Evolutionary conservation across 1,140 invertebrate genomes (phyloP).

Genomic region (Nasonia vitripennis): DNA sequence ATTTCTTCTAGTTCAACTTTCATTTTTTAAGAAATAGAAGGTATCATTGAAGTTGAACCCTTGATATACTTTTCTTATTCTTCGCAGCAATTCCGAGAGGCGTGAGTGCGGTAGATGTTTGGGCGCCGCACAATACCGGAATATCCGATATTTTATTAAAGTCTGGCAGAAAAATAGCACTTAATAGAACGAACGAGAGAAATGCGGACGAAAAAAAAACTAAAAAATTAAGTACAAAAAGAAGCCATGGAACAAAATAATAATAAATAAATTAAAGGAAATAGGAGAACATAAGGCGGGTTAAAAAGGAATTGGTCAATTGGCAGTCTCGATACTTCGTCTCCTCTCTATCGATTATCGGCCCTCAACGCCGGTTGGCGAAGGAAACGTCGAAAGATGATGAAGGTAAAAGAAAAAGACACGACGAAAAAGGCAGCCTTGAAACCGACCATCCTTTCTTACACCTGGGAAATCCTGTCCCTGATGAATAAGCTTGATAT

Average conservation of each 20-base stretch:
- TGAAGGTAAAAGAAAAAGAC: slow-evolving; percentile 25
- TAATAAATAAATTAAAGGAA: slow-evolving; percentile 35
- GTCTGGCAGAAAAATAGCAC: slow-evolving; percentile 61
- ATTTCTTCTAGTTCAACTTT: too few relatives aligned
- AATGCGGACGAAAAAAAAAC: neutral
- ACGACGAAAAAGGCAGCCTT: neutral
- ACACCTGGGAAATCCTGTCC: slow-evolving; percentile 62
- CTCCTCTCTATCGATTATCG: slow-evolving; percentile 69
- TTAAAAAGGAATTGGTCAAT: slow-evolving; percentile 50
- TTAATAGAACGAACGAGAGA: neutral
- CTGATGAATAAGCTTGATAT: slow-evolving; percentile 61
- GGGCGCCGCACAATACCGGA: slow-evolving; percentile 69
- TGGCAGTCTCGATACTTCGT: neutral
- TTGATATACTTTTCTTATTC: too few relatives aligned
- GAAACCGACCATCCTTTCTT: slow-evolving; percentile 32
- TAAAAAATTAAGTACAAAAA: slow-evolving; percentile 11
- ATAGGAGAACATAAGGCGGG: slow-evolving; percentile 25
- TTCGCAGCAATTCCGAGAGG: too few relatives aligned
- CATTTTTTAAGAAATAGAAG: too few relatives aligned
- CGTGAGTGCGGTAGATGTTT: neutral
- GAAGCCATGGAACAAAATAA: neutral
- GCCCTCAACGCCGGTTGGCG: slow-evolving; percentile 49
- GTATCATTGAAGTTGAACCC: too few relatives aligned
- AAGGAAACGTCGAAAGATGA: slow-evolving; percentile 34
- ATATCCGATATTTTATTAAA: slow-evolving; percentile 74